Percentiles rank a stretch among this genome's conserved stretches.
Evolutionary conservation across 2,888 invertebrate genomes (phyloP).

Genomic region (Troides helena): DNA sequence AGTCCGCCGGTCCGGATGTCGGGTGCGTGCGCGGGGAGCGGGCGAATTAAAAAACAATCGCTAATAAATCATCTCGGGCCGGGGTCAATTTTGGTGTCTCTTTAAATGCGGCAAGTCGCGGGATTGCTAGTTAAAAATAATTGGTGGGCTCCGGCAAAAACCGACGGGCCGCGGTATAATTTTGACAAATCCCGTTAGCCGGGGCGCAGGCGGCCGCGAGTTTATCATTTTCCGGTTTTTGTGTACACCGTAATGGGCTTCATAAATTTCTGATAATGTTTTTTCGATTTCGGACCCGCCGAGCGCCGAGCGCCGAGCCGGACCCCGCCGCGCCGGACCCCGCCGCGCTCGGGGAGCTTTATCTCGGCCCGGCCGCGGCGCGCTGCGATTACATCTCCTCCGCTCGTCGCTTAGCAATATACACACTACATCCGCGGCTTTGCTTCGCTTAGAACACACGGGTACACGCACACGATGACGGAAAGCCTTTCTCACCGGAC

Average conservation of each 20-base stretch:
- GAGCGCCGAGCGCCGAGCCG: neutral
- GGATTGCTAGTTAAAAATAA: constrained; percentile 52
- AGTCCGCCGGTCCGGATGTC: neutral
- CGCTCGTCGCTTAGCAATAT: no score
- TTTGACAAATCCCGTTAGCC: constrained; percentile 66
- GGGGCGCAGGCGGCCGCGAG: constrained; percentile 43
- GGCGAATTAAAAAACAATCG: constrained; percentile 26
- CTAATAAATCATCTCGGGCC: constrained; percentile 25
- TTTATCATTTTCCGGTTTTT: constrained; percentile 69
- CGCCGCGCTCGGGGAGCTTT: neutral
- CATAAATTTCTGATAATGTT: constrained; percentile 73
- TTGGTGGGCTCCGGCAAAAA: constrained; percentile 53
- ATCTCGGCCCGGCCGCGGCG: no score
- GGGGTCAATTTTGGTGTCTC: constrained; percentile 30
- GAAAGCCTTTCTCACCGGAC: no score
- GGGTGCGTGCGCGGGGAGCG: constrained; percentile 1
- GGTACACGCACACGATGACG: no score
- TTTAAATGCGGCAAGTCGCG: constrained; percentile 27
- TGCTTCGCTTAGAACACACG: no score
- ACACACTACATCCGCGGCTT: no score
- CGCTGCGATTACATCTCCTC: no score
- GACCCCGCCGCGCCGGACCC: neutral
- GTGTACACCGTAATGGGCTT: constrained; percentile 64
- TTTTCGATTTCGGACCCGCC: constrained; percentile 48
- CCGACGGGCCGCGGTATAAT: constrained; percentile 43